Percentiles rank a stretch among this genome's conserved stretches.
These are phyloP conservation scores for Cryptus armator DNA, from an alignment of 2,888 invertebrate genomes.

Conservation along the genomic window DNA sequence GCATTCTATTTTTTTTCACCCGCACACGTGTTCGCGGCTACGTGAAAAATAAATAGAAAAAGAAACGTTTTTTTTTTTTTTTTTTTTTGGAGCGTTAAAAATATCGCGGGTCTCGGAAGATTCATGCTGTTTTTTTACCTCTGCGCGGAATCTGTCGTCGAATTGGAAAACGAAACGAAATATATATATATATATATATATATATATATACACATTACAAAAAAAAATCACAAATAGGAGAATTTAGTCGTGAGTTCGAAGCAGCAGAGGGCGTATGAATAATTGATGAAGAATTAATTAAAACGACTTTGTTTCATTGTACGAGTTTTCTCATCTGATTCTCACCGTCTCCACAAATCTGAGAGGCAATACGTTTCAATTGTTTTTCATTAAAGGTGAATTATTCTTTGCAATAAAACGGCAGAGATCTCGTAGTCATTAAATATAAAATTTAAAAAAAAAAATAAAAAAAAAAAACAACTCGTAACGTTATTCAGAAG, in stretches of 20 bases:
- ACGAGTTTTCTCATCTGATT: neutral
- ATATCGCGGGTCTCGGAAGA: conserved; percentile 18
- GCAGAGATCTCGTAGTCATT: neutral
- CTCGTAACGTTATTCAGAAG: neutral
- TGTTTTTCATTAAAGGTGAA: neutral
- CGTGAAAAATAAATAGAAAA: conserved; percentile 20
- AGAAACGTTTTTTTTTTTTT: conserved; percentile 6
- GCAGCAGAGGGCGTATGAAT: conserved; percentile 10
- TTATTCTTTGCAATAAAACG: neutral
- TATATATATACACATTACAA: neutral
- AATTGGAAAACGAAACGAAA: conserved; percentile 24
- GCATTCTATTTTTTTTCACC: conserved; percentile 44
- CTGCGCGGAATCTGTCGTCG: conserved; percentile 20
- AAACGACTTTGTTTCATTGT: conserved; percentile 11
- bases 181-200: conserved; percentile 1
- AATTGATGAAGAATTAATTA: conserved; percentile 41
- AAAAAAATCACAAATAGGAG: neutral
- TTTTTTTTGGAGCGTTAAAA: conserved; percentile 24
- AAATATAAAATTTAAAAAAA: neutral
- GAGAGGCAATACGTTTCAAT: conserved; percentile 4
- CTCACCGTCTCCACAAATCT: neutral
- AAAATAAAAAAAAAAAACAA: neutral
- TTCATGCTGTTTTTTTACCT: conserved; percentile 17
- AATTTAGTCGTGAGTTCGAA: conserved; percentile 1
- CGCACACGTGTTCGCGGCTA: conserved; percentile 25